Conservation (phyloP, 2,113 vertebrate species). For the Meles meles region DNA sequence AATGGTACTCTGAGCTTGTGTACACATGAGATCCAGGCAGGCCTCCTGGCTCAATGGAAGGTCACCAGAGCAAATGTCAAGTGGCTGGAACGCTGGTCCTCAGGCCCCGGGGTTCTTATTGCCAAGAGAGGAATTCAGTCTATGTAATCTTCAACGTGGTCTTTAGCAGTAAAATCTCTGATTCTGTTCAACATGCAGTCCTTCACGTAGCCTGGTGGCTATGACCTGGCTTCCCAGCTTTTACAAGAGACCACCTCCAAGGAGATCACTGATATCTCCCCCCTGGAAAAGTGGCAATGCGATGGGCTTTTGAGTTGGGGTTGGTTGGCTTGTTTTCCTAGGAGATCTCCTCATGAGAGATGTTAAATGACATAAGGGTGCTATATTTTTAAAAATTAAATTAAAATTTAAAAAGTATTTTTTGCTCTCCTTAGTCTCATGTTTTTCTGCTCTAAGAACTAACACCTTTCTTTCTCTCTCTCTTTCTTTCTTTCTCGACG, state of each 20-base stretch:
- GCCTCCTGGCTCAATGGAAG: neutral
- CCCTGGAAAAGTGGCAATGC: neutral
- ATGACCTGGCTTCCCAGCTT: neutral
- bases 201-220: neutral
- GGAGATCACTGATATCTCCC: neutral
- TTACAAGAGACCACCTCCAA: neutral
- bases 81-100: neutral
- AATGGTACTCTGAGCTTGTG: neutral
- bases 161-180: neutral
- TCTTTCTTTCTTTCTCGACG: neutral
- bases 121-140: neutral
- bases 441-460: neutral
- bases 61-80: neutral
- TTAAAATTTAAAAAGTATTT: neutral
- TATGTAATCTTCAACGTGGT: neutral
- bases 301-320: neutral
- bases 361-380: too few species aligned
- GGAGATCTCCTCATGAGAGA: neutral
- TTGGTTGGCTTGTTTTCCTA: neutral
- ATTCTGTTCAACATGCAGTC: rapidly evolving
- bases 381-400: neutral
- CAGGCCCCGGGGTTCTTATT: neutral
- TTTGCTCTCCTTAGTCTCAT: neutral
- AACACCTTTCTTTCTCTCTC: neutral
- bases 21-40: neutral